A percentile compares a stretch with the other conserved stretches of the same genome.
phyloP scores from a whole-genome alignment of 1,140 invertebrate species.

The Rhagoletis zephyria region DNA sequence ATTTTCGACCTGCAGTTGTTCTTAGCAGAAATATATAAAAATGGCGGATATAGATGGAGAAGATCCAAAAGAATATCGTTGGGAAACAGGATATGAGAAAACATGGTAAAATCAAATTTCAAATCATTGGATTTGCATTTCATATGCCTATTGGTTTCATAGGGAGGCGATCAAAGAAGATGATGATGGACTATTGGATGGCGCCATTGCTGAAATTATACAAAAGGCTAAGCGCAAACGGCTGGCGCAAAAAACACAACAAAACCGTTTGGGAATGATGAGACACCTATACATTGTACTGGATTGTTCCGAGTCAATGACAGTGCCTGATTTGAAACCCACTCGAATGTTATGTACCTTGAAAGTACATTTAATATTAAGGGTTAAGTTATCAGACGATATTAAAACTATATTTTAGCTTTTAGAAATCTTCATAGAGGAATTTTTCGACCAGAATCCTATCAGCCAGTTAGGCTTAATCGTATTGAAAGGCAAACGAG shows the following conservation, averaged over 20 bases:
- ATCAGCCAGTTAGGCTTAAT: conserved; percentile 97
- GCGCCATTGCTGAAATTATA: conserved; percentile 91
- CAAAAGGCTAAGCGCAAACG: conserved; percentile 88
- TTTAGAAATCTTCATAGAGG: conserved; percentile 93
- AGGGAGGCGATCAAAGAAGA: conserved; percentile 98
- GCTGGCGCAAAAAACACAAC: conserved; percentile 80
- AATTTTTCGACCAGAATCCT: conserved; percentile 98
- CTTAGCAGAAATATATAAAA: neutral
- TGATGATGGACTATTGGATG: conserved; percentile 91
- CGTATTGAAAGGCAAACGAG: conserved; percentile 91
- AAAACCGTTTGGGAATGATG: conserved; percentile 94
- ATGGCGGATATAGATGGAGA: conserved; percentile 83
- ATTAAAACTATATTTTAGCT: conserved; percentile 76
- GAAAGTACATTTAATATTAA: conserved; percentile 78
- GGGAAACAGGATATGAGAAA: conserved; percentile 98
- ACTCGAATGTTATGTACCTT: conserved; percentile 90
- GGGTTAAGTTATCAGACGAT: neutral
- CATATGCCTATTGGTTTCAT: conserved; percentile 5
- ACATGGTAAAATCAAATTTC: conserved; percentile 82
- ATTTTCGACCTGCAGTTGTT: no score
- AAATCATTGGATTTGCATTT: neutral
- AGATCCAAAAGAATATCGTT: conserved; percentile 92
- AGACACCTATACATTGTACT: conserved; percentile 92
- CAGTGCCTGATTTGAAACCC: conserved; percentile 94
- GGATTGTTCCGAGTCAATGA: conserved; percentile 95